Percentiles rank a stretch among this genome's conserved stretches.
Conservation (phyloP, 2,888 invertebrate species). For the Sminthurides aquaticus region DNA sequence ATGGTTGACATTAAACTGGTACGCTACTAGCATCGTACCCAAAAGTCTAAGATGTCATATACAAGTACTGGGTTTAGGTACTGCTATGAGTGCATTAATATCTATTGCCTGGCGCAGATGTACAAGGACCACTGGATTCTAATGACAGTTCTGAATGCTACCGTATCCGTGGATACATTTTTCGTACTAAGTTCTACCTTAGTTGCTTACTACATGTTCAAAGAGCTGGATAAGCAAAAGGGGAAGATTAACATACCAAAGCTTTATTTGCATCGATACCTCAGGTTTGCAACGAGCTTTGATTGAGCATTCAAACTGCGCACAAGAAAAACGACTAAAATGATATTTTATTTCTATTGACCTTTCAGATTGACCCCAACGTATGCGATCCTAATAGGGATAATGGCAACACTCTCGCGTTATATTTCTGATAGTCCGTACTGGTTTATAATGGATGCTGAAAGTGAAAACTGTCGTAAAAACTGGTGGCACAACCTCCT, state of each 20-base stretch:
- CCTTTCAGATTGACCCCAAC: constrained; percentile 40
- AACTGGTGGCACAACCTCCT: constrained; percentile 43
- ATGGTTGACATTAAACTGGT: background rate
- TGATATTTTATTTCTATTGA: too few relatives aligned
- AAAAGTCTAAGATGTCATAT: too few relatives aligned
- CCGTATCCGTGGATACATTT: constrained; percentile 59
- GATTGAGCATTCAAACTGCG: too few relatives aligned
- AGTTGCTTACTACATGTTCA: constrained; percentile 51
- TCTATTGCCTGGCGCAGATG: too few relatives aligned
- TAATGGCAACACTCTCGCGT: constrained; percentile 28
- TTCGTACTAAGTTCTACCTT: constrained; percentile 58
- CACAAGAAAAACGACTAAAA: too few relatives aligned
- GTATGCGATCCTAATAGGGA: constrained; percentile 16
- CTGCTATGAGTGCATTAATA: too few relatives aligned
- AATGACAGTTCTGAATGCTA: constrained; percentile 49
- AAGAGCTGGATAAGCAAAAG: constrained; percentile 47
- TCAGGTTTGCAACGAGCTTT: too few relatives aligned
- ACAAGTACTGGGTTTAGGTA: too few relatives aligned
- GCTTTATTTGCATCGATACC: constrained; percentile 55
- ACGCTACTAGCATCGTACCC: too few relatives aligned
- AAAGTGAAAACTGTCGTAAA: constrained; percentile 25
- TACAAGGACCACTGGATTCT: background rate
- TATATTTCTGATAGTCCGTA: constrained; percentile 34
- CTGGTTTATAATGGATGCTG: constrained; percentile 29
- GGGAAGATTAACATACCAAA: constrained; percentile 52